Base-by-base conservation (phyloP, 2,888 invertebrate genomes). In the Prosapia bicincta region DNA sequence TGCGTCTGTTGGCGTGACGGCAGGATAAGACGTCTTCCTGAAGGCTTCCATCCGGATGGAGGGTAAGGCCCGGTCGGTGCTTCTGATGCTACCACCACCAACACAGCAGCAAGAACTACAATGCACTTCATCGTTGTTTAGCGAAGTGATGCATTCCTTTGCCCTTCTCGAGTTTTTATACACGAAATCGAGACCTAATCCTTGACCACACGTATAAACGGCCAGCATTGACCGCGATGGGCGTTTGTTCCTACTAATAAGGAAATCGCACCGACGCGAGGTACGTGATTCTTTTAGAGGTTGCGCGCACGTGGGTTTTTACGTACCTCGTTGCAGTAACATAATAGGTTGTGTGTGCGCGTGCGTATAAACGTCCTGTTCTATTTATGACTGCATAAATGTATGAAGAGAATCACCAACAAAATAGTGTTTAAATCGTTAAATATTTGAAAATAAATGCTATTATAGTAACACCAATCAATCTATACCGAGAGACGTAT, bases 11-110 rank as follows among this genome's bases (percentile, higher is more conserved):
- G 78, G 20, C 78, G 71, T 20, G 75, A 68, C 0, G 86, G 86
- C n/a, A 86, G 76, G 26, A 82, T 80, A 71, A 86, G 85, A 2
- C 83, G 82, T 25, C 82, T 81, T 15, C 83, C 84, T 26, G 82
- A 81, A 13, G 86, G 86, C 43, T 83, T 84, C 85, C 85, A 86
- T 10, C 86, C 86, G 5, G 85, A 81, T 1, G 86, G 81, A 0
- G 84, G 82, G 81, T 86, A 86, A 1, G 85, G 84, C 0, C 74
- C 74, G 13, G 74, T 69, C 23, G 74, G 38, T 9, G 54, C n/a
- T 54, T 54, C 54, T 3, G 54, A 54, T 6, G 54, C 20, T n/a
- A 54, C 54, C 3, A 20, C 3, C 6, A 9, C 54, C 1, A 54
- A 3, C 54, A 54, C n/a, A 3, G 20, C 20, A 20, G 20, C n/a